Conservation (phyloP, 2,113 vertebrate species). For the Thamnophis sirtalis region DNA sequence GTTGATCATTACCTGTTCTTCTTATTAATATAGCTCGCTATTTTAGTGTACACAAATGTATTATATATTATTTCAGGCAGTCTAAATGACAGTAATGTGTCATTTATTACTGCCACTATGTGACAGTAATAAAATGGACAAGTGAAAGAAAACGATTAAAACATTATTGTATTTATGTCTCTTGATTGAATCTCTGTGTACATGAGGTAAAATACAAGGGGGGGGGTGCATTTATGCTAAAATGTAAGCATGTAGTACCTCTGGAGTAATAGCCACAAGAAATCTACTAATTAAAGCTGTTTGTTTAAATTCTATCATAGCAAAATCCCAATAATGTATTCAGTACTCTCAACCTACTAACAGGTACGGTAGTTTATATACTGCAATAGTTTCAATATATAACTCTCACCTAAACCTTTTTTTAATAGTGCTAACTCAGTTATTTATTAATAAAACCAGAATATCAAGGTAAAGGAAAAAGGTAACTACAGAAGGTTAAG, state of each 20-base stretch:
- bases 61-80: conserved; percentile 9
- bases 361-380: background rate
- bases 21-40: conserved; percentile 21
- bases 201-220: conserved; percentile 35
- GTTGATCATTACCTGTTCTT: background rate
- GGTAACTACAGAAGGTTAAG: conserved; percentile 52
- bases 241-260: conserved; percentile 52
- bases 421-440: conserved; percentile 50
- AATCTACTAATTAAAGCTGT: conserved; percentile 38
- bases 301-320: conserved; percentile 39
- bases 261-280: conserved; percentile 27
- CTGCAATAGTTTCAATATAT: conserved; percentile 6
- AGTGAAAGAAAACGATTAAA: conserved; percentile 34
- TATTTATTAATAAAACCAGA: conserved; percentile 59
- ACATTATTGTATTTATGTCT: conserved; percentile 24
- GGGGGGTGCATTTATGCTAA: conserved; percentile 38
- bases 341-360: background rate
- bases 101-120: background rate
- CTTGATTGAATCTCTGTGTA: conserved; percentile 11
- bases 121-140: conserved; percentile 34
- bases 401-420: conserved; percentile 45
- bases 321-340: background rate
- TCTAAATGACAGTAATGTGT: conserved; percentile 1
- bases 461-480: conserved; percentile 48
- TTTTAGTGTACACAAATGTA: conserved; percentile 1